Percentiles rank a stretch among this genome's conserved stretches.
These are phyloP conservation scores for Drosophila setifemur DNA, from an alignment of 1,140 invertebrate genomes.

Conservation along the genomic window DNA sequence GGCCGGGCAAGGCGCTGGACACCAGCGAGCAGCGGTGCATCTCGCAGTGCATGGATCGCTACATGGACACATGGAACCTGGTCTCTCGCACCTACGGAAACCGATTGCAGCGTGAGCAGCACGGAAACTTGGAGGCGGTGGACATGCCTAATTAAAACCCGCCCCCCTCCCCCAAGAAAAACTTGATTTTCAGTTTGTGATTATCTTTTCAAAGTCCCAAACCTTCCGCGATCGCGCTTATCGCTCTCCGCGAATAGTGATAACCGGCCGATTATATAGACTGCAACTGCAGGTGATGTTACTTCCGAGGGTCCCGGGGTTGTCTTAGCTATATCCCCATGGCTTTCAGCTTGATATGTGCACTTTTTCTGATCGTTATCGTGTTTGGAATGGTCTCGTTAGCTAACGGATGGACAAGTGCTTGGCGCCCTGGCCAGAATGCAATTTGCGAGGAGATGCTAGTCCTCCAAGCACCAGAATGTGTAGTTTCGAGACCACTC, in stretches of 20 bases:
- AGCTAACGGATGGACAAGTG: conserved; percentile 74
- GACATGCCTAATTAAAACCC: conserved; percentile 18
- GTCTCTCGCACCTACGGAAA: conserved; percentile 93
- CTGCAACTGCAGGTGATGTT: conserved; percentile 8
- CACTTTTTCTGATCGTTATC: conserved; percentile 71
- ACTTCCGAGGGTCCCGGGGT: background rate
- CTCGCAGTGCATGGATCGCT: conserved; percentile 98
- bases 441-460: conserved; percentile 28
- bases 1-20: conserved; percentile 94
- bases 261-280: conserved; percentile 36
- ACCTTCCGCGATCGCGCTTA: conserved; percentile 30
- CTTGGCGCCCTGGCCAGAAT: conserved; percentile 48
- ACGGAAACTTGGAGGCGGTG: conserved; percentile 1
- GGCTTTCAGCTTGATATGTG: conserved; percentile 59
- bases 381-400: conserved; percentile 82
- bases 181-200: background rate
- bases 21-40: conserved; percentile 97
- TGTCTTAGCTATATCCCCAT: conserved; percentile 11
- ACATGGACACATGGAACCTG: conserved; percentile 96
- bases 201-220: background rate
- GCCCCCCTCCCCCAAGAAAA: too few species aligned
- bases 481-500: conserved; percentile 82
- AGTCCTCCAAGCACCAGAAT: conserved; percentile 10
- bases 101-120: conserved; percentile 89
- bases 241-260: conserved; percentile 36